Conservation (phyloP, 2,888 invertebrate species). For the Trilocha varians region DNA sequence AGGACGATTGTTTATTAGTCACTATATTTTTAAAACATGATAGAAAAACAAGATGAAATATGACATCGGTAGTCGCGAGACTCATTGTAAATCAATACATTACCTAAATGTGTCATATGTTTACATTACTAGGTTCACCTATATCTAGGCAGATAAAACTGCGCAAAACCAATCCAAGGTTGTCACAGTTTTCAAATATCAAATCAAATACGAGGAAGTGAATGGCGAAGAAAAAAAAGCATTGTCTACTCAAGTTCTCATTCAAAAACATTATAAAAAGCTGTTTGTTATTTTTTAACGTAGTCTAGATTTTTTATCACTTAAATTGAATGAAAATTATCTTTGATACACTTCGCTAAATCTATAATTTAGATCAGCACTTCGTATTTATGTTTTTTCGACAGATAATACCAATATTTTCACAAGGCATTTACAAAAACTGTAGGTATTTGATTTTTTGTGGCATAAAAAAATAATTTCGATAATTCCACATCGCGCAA, state of each 20-base stretch:
- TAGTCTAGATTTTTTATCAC: no score
- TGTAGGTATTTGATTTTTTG: no score
- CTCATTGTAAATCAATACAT: background rate
- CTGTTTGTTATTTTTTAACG: background rate
- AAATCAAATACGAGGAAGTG: conserved; percentile 11
- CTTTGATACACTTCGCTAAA: no score
- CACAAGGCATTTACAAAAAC: no score
- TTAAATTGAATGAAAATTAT: no score
- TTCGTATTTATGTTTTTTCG: no score
- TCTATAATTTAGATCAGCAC: no score
- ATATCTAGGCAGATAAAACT: conserved; percentile 1
- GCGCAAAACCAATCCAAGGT: conserved; percentile 5
- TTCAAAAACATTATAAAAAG: background rate
- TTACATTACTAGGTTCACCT: background rate
- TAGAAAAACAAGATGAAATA: no score
- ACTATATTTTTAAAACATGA: conserved; percentile 4
- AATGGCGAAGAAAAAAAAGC: conserved; percentile 2
- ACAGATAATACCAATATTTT: no score
- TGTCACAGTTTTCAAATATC: conserved; percentile 5
- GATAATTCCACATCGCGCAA: no score
- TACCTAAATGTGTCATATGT: background rate
- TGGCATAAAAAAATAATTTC: no score
- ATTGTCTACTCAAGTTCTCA: background rate
- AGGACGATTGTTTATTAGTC: no score
- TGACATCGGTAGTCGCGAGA: background rate